Percentiles rank a stretch among this genome's conserved stretches.
Evolutionary conservation across 1,140 invertebrate genomes (phyloP).

Genomic region (Drosophila teissieri): DNA sequence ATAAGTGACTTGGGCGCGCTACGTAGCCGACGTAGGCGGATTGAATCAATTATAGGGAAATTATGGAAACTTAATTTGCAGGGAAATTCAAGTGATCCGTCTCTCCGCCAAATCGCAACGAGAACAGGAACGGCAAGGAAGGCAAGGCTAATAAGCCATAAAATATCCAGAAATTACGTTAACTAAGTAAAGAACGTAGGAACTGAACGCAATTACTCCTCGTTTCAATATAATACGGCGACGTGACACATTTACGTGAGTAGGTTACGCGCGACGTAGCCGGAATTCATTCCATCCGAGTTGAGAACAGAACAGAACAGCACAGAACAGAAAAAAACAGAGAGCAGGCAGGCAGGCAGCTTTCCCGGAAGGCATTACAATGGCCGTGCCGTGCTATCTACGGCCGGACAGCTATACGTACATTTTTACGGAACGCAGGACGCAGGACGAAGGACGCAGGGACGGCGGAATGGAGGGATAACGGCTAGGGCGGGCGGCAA

Average conservation of each 20-base stretch:
- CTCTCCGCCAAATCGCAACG: not conserved
- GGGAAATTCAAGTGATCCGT: too few relatives aligned
- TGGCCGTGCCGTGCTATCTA: constrained; percentile 19
- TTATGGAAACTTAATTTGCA: not conserved
- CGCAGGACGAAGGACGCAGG: not conserved
- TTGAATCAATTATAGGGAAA: constrained; percentile 11
- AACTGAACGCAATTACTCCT: constrained; percentile 27
- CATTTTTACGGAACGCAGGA: constrained; percentile 14
- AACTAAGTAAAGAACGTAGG: not conserved
- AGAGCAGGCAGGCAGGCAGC: not conserved
- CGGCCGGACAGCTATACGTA: constrained; percentile 34
- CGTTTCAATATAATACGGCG: constrained; percentile 40
- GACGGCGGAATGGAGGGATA: not conserved
- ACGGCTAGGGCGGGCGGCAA: constrained; percentile 6
- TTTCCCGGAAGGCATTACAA: constrained; percentile 26
- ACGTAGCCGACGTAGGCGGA: constrained; percentile 1
- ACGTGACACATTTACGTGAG: constrained; percentile 47
- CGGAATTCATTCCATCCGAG: constrained; percentile 4
- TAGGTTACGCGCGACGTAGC: constrained; percentile 30
- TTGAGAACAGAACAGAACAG: not conserved
- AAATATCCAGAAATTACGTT: constrained; percentile 29
- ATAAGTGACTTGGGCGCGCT: not conserved
- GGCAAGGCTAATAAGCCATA: constrained; percentile 10
- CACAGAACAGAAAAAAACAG: too few relatives aligned
- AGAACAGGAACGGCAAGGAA: too few relatives aligned